Percentiles rank a stretch among this genome's conserved stretches.
Conservation (phyloP, 2,888 invertebrate genomes). For the Asteroscopus sphinx region DNA sequence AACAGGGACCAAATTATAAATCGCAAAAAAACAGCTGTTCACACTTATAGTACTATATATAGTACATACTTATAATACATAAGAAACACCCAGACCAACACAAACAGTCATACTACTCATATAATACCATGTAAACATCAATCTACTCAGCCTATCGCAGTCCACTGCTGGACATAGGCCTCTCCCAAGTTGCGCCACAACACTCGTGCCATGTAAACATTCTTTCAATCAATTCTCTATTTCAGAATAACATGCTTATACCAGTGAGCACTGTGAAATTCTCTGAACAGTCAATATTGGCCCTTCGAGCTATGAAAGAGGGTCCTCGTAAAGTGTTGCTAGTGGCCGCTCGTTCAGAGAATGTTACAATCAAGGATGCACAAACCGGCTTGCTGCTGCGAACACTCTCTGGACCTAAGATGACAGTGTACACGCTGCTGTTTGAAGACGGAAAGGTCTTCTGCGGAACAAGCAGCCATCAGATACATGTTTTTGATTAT, state of each 20-base stretch:
- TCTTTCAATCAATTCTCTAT: conserved; percentile 5
- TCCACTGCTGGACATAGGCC: too few relatives aligned
- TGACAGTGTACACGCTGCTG: conserved; percentile 93
- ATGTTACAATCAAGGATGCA: conserved; percentile 93
- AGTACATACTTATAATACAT: too few relatives aligned
- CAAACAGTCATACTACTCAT: too few relatives aligned
- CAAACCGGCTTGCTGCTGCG: conserved; percentile 92
- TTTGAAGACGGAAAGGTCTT: conserved; percentile 92
- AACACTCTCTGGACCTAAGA: conserved; percentile 89
- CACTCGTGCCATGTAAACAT: too few relatives aligned
- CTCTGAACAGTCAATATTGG: conserved; percentile 91
- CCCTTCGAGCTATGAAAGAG: conserved; percentile 93
- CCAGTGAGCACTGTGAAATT: conserved; percentile 89
- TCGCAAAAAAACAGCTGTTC: too few relatives aligned
- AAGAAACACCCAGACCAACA: too few relatives aligned
- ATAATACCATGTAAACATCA: too few relatives aligned
- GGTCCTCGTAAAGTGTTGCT: conserved; percentile 92
- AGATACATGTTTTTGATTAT: conserved; percentile 94
- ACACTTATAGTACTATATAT: too few relatives aligned
- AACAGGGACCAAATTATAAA: too few relatives aligned
- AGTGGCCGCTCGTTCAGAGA: conserved; percentile 92
- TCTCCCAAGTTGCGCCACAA: too few relatives aligned
- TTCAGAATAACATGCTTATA: conserved; percentile 89
- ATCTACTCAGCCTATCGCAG: too few relatives aligned
- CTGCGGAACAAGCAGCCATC: conserved; percentile 93